Base-by-base conservation (phyloP, 35 echinoderm and acorn worm species). In the Heliocidaris erythrogramma region DNA sequence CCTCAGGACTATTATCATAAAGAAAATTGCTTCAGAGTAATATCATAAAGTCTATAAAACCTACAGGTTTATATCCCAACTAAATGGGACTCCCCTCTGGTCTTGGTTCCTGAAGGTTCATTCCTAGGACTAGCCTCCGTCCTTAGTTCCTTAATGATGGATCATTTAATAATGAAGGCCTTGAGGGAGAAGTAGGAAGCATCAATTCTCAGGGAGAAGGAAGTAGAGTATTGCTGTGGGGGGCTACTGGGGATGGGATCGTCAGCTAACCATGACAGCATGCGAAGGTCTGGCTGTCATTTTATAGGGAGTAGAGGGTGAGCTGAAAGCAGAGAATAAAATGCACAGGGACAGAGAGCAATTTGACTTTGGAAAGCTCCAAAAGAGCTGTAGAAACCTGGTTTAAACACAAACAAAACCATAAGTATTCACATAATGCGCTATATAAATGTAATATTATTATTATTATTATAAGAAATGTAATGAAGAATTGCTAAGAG, bases 111-210 rank as follows among this genome's bases (percentile, higher is more conserved):
- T 78, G 17, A 78, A 18, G 65, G 65, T 78, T 78, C 65, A 78
- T 78, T 18, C 65, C 21, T n/a, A 78, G 65, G 65, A 78, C 18
- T 78, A 78, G 24, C 27, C 65, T 32, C 87, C 47, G 87, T 16
- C 32, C 31, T 89, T 47, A 42, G 31, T 47, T 14, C 87, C 87
- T 47, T 47, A 89, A 89, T 47, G 87, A 89, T 89, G 29, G 87
- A 89, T 89, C 87, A 89, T 89, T 89, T 35, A 47, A 89, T 32
- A 30, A 48, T 48, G 47, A 89, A 89, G 87, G 87, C 47, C 87
- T n/a, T 47, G 32, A 31, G 32, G 87, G 65, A 32, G 86, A 32
- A 89, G 31, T 47, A 89, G 87, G 87, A 89, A 89, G 87, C 87
- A 89, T 89, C 92, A 93, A 48, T 59, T 65, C 29, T 12, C 49